Evolutionary conservation across 1,140 invertebrate genomes (phyloP).

Genomic region (Campoletis sonorensis): DNA sequence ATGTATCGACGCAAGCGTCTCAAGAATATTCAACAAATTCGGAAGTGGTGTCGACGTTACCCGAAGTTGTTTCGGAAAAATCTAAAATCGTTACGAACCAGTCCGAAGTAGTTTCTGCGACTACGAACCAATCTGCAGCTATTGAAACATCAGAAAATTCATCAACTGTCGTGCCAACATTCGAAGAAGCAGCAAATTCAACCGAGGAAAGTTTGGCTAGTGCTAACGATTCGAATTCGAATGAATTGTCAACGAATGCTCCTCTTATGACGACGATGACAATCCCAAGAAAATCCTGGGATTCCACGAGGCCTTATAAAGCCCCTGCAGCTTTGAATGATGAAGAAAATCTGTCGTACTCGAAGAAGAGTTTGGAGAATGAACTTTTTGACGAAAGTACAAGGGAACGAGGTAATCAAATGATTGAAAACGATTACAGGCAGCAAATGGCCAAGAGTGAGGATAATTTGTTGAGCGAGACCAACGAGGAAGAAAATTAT

Average conservation of each 20-base stretch:
- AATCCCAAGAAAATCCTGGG: slow-evolving; percentile 51
- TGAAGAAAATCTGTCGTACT: slow-evolving; percentile 28
- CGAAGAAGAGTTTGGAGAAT: background rate
- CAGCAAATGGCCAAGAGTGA: background rate
- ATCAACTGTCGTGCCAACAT: slow-evolving; percentile 34
- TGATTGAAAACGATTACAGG: slow-evolving; percentile 7
- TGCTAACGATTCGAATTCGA: slow-evolving; percentile 1
- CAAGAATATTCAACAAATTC: background rate
- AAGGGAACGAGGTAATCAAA: slow-evolving; percentile 11
- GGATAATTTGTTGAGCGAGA: slow-evolving; percentile 39
- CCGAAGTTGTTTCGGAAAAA: background rate
- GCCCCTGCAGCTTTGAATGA: slow-evolving; percentile 53
- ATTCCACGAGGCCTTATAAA: slow-evolving; percentile 43
- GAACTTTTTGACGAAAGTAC: slow-evolving; percentile 34
- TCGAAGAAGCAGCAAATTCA: slow-evolving; percentile 8
- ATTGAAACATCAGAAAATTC: slow-evolving; percentile 29
- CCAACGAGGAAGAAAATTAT: slow-evolving; percentile 49
- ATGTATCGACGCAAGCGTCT: background rate
- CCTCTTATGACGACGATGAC: slow-evolving; percentile 43
- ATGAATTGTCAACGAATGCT: slow-evolving; percentile 17
- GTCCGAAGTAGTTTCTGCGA: background rate
- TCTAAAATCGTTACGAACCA: background rate
- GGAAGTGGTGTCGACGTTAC: background rate
- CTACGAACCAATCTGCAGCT: slow-evolving; percentile 19
- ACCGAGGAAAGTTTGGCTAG: slow-evolving; percentile 36